Percentiles rank a stretch among this genome's conserved stretches.
Evolutionary conservation across 2,888 invertebrate genomes (phyloP).

Genomic region (Steinernema carpocapsae): DNA sequence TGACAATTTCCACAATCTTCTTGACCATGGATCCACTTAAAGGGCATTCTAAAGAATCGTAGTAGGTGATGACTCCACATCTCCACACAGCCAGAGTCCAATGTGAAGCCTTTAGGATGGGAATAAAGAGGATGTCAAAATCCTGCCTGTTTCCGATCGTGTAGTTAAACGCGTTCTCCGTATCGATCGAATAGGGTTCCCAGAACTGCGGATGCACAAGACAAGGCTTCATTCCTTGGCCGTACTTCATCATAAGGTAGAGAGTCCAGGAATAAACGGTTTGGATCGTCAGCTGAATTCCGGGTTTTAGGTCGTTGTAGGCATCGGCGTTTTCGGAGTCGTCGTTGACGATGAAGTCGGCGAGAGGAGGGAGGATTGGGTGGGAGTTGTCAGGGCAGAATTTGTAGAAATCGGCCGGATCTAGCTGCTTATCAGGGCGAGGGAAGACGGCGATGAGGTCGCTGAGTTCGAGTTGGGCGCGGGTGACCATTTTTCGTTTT

Average conservation of each 20-base stretch:
- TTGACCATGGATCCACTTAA: background rate
- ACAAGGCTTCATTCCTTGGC: conserved; percentile 4
- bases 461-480: background rate
- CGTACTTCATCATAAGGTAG: conserved; percentile 9
- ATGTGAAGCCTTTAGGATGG: background rate
- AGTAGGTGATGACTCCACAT: conserved; percentile 3
- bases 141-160: conserved; percentile 1
- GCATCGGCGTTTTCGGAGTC: conserved; percentile 7
- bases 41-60: background rate
- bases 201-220: conserved; percentile 19
- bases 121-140: conserved; percentile 10
- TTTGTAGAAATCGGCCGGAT: conserved; percentile 4
- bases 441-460: conserved; percentile 1
- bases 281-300: background rate
- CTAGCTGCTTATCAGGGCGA: background rate
- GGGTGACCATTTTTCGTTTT: background rate
- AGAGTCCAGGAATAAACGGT: background rate
- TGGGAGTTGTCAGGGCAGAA: background rate
- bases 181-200: background rate
- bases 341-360: background rate
- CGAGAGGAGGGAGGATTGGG: background rate
- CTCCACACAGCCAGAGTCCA: conserved; percentile 13
- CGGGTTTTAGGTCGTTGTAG: background rate
- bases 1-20: background rate
- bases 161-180: background rate